phyloP scores from a whole-genome alignment of 2,113 vertebrate genomes.

The Cebidichthys violaceus region DNA sequence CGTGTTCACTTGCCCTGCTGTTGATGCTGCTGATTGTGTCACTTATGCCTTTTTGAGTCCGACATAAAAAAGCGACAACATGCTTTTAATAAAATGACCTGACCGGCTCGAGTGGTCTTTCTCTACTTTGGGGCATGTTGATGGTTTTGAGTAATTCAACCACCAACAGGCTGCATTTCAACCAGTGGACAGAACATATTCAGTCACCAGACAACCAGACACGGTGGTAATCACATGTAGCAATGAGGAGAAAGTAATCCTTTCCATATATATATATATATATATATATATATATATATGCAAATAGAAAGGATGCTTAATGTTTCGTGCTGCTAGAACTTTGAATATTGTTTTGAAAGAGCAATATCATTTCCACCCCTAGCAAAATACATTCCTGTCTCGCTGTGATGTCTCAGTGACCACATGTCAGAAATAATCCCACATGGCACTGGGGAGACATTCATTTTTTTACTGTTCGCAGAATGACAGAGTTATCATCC shows the following conservation, averaged over 20 bases:
- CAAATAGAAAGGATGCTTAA: constrained; percentile 19
- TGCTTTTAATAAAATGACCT: constrained; percentile 73
- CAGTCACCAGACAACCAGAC: constrained; percentile 68
- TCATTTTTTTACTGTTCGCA: constrained; percentile 32
- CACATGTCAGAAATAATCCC: constrained; percentile 59
- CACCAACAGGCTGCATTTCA: constrained; percentile 65
- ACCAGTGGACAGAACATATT: constrained; percentile 70
- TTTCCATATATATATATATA: constrained; percentile 26
- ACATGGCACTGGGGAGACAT: constrained; percentile 30
- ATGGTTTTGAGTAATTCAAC: constrained; percentile 73
- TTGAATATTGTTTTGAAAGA: constrained; percentile 18
- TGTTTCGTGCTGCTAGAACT: constrained; percentile 16
- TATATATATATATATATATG: constrained; percentile 28
- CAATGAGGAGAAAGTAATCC: constrained; percentile 29
- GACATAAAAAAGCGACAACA: constrained; percentile 56
- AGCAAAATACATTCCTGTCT: constrained; percentile 24
- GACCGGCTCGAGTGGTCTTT: constrained; percentile 50
- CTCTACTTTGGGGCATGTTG: constrained; percentile 65
- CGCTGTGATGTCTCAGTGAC: constrained; percentile 46
- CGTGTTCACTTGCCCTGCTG: constrained; percentile 44
- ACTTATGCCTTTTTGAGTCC: constrained; percentile 36
- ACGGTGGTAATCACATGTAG: constrained; percentile 47
- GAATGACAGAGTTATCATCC: constrained; percentile 44
- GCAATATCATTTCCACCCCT: constrained; percentile 23
- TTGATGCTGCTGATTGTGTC: constrained; percentile 57